phyloP scores from a whole-genome alignment of 2,888 invertebrate genomes.

The Caenorhabditis imperialis region DNA sequence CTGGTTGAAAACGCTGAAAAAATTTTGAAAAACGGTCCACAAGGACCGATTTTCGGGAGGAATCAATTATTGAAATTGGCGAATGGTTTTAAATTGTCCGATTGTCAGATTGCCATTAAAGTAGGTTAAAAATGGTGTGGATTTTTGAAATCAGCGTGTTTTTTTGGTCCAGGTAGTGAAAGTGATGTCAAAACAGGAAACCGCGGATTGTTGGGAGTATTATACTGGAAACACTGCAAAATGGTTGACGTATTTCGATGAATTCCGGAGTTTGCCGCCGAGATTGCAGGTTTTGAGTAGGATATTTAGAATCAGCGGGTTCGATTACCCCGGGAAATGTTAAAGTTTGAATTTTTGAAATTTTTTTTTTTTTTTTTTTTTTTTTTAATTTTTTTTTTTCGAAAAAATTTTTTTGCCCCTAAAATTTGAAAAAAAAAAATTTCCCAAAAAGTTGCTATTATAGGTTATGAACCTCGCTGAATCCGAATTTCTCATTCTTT shows the following conservation, averaged over 20 bases:
- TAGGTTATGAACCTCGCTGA: neutral
- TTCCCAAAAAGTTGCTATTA: neutral
- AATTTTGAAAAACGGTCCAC: constrained; percentile 15
- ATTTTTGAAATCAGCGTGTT: too few species aligned
- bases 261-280: constrained; percentile 30
- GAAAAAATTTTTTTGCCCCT: neutral
- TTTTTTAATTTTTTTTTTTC: neutral
- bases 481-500: neutral
- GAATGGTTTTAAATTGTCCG: constrained; percentile 2
- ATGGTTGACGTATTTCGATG: constrained; percentile 47
- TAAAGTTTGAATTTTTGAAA: neutral
- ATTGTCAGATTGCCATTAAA: constrained; percentile 7
- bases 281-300: constrained; percentile 47
- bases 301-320: too few species aligned
- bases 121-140: too few species aligned
- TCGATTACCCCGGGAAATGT: neutral
- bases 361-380: neutral
- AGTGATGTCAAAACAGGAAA: constrained; percentile 19
- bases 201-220: constrained; percentile 24
- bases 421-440: neutral
- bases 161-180: too few species aligned
- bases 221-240: constrained; percentile 23
- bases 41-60: neutral
- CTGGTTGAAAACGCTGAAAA: neutral
- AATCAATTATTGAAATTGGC: constrained; percentile 14